These are phyloP conservation scores for Solenopsis invicta DNA, from an alignment of 1,140 invertebrate species.

Conservation along the genomic window DNA sequence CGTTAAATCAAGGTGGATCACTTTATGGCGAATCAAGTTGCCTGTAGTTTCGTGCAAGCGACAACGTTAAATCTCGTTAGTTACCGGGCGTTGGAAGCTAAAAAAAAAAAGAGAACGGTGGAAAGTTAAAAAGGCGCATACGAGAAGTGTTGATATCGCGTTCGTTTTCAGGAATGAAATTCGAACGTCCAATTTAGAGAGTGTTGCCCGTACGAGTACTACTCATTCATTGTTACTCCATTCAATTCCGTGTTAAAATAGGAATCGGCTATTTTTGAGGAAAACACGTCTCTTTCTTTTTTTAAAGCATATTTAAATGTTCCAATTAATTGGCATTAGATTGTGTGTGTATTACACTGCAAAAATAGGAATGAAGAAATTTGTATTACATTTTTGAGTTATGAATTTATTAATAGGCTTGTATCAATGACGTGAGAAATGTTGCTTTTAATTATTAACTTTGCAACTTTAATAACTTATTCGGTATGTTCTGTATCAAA, in stretches of 20 bases:
- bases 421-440: background rate
- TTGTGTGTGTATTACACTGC: background rate
- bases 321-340: background rate
- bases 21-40: slow-evolving; percentile 37
- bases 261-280: too few relatives aligned
- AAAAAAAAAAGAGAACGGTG: slow-evolving; percentile 36
- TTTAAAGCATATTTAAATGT: too few relatives aligned
- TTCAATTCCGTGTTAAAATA: too few relatives aligned
- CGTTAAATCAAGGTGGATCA: slow-evolving; percentile 41
- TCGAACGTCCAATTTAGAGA: background rate
- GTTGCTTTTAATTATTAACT: background rate
- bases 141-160: slow-evolving; percentile 1
- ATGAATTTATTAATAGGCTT: background rate
- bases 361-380: too few relatives aligned
- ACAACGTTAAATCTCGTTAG: slow-evolving; percentile 38
- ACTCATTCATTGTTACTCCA: slow-evolving; percentile 24
- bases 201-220: background rate
- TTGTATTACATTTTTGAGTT: background rate
- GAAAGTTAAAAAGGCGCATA: slow-evolving; percentile 9
- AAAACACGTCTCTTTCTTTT: too few relatives aligned
- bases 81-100: background rate
- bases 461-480: background rate
- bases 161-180: slow-evolving; percentile 19
- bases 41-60: slow-evolving; percentile 11
- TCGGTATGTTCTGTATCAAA: background rate